Evolutionary conservation across 64 coral and sea anemone genomes (phyloP).

Genomic region (Stichodactyla mertensii): DNA sequence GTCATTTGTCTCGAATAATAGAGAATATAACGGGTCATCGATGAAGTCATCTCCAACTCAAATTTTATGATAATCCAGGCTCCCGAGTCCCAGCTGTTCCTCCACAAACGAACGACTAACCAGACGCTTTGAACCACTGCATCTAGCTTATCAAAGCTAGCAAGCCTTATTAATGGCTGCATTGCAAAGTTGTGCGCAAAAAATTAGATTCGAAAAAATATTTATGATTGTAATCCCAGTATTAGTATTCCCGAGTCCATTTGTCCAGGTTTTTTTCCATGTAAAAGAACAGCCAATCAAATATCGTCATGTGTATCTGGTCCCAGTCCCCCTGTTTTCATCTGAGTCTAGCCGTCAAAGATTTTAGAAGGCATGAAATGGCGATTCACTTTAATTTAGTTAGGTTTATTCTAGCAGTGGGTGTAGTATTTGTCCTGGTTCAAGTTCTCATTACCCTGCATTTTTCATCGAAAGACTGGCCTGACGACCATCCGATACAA

Average conservation of each 20-base stretch:
- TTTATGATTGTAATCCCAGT: too few relatives aligned
- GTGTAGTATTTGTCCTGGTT: constrained; percentile 70
- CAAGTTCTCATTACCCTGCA: constrained; percentile 82
- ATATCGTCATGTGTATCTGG: neutral
- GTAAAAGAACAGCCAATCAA: constrained; percentile 25
- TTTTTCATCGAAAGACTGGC: constrained; percentile 89
- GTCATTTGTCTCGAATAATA: too few relatives aligned
- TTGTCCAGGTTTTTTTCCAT: neutral
- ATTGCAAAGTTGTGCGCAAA: too few relatives aligned
- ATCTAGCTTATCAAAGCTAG: too few relatives aligned
- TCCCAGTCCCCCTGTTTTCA: constrained; percentile 3
- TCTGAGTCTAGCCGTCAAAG: neutral
- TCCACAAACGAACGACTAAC: too few relatives aligned
- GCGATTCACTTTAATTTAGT: constrained; percentile 82
- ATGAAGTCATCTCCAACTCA: too few relatives aligned
- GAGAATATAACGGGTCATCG: too few relatives aligned
- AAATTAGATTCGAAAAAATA: too few relatives aligned
- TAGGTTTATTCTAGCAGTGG: constrained; percentile 82
- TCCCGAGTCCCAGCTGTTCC: too few relatives aligned
- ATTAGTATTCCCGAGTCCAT: neutral
- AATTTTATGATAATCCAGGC: too few relatives aligned
- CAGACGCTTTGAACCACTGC: too few relatives aligned
- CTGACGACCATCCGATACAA: constrained; percentile 53
- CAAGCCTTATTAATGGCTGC: too few relatives aligned
- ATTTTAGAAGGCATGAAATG: constrained; percentile 31